Percentiles rank a stretch among this genome's conserved stretches.
Evolutionary conservation across 2,113 vertebrate genomes (phyloP).

Genomic region (Pandion haliaetus): DNA sequence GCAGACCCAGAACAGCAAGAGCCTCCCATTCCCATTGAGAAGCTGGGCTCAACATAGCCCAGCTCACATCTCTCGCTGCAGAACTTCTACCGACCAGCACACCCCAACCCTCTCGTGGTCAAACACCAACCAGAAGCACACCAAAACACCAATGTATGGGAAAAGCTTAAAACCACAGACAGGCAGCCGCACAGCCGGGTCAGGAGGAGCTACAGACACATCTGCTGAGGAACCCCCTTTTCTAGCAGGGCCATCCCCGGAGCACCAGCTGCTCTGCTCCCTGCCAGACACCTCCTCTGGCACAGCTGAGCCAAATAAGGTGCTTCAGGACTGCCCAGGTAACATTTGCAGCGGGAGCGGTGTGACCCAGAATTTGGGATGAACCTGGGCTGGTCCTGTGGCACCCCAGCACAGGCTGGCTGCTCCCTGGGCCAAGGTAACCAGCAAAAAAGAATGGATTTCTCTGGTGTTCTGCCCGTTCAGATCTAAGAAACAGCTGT

Average conservation of each 20-base stretch:
- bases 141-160: rapidly evolving
- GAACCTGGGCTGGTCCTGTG: not conserved
- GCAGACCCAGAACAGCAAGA: not conserved
- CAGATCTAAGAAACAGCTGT: not conserved
- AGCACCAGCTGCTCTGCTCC: not conserved
- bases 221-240: rapidly evolving
- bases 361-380: rapidly evolving
- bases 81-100: not conserved
- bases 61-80: not conserved
- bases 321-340: rapidly evolving
- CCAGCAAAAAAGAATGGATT: rapidly evolving
- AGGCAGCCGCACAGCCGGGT: rapidly evolving
- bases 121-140: not conserved
- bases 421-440: not conserved
- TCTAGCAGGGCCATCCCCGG: not conserved
- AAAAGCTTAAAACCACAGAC: not conserved
- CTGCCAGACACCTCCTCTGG: not conserved
- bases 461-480: rapidly evolving
- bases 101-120: rapidly evolving
- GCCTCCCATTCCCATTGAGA: rapidly evolving
- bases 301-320: not conserved
- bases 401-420: not conserved
- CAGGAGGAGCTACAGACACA: not conserved
- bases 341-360: rapidly evolving
- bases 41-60: rapidly evolving